Evolutionary conservation across 2,113 vertebrate species (phyloP), one percentile per base, ranked within the genome.

Genomic region (Helogale parvula): DNA sequence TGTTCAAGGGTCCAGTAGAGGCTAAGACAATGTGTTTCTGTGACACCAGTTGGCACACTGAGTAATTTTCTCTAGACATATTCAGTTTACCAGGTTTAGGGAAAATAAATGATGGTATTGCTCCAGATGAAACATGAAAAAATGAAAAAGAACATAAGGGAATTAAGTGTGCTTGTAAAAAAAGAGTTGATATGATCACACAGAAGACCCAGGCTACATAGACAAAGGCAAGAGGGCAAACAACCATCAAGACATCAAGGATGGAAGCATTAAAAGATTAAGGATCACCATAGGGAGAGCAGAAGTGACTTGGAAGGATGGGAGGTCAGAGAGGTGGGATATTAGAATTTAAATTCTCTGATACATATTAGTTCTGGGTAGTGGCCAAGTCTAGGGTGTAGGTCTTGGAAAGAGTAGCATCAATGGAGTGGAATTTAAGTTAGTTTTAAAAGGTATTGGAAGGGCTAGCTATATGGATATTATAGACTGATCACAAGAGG

Each of bases 271-370:
- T 50, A 33, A 81, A 92, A 77, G 45, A 81, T 45, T 27, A 50
- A 93, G 66, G 21, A 19, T 93, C 60, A 35, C 19, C 21, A 35
- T 0, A 89, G 54, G 79, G 35, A 92, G 65, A 41, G 21, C 12
- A 29, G 71, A 88, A 90, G 74, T 71, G n/a, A 50, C n/a, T 41
- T 8, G 35, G 63, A 68, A 92, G 80, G 80, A 84, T 38, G 81
- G 29, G 60, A 97, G 80, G 80, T 88, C 72, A 88, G 10, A 13
- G 84, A 54, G 68, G 68, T 88, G 68, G 71, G 69, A 27, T 50
- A 71, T 60, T 76, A 93, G 57, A 50, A 79, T 52, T 97, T 54
- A 86, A 89, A n/a, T 94, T 97, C 60, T 96, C 92, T 80, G 88
- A 79, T 54, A 41, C 23, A 2, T 21, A 47, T 60, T 52, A 83